Base-by-base conservation (phyloP, 2,113 vertebrate genomes). In the Silurus meridionalis region DNA sequence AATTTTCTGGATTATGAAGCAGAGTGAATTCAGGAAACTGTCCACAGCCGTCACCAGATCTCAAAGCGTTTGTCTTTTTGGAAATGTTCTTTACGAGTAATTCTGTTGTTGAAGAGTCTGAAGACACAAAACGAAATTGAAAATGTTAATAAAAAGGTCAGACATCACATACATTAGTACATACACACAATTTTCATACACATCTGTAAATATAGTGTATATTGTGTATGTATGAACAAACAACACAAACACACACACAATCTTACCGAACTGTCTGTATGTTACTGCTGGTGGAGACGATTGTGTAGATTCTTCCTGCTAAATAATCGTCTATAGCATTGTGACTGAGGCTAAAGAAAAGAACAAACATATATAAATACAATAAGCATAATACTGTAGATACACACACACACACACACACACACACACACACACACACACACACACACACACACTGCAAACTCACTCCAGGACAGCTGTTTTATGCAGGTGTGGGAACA, bases 401-500 rank as follows among this genome's bases (percentile, higher is more conserved):
- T 19, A 0, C 2, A 10, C 11, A 66, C 63, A 58, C n/a, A 58
- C 25, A 58, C 37, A 79, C 25, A 14, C 53, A 28, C 50, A 78
- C 75, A 67, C 55, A 15, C 50, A 58, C 2, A 84, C 8, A 63
- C 55, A 50, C 17, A 23, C n/a, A n/a, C n/a, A n/a, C n/a, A n/a
- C n/a, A n/a, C n/a, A n/a, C 5, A 21, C 23, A 50, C 46, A 63
- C 8, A 8, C 8, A 6, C 37, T 17, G 72, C 19, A 86, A 46
- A 89, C 88, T 91, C 83, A 91, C 90, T 91, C 90, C 57, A 91
- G 80, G 46, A 89, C 84, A 77, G 71, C 50, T 48, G 71, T 75
- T 85, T 89, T 91, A 87, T 90, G 80, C 85, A 90, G 90, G 58
- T 89, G 87, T 50, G 86, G 79, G 25, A 85, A 57, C 83, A 91